Percentiles rank a stretch among this genome's conserved stretches.
Conservation (phyloP, 2,888 invertebrate genomes). For the Diabrotica balteata region DNA sequence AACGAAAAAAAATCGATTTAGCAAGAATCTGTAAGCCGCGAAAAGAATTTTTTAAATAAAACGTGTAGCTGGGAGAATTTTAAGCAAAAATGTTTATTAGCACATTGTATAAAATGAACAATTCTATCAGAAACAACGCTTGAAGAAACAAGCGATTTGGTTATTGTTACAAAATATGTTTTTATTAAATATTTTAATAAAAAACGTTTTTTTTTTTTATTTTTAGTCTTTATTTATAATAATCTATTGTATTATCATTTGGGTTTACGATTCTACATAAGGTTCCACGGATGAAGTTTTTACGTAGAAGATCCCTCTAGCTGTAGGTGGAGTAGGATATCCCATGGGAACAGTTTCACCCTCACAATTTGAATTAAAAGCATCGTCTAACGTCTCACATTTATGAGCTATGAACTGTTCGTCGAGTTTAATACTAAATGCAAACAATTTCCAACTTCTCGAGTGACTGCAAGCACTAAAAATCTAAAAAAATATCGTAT, state of each 20-base stretch:
- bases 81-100: no score
- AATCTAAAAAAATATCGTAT: constrained; percentile 43
- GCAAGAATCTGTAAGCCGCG: no score
- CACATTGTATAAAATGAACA: no score
- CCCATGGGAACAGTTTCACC: constrained; percentile 44
- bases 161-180: no score
- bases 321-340: constrained; percentile 40
- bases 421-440: constrained; percentile 68
- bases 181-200: no score
- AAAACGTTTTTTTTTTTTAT: no score
- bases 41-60: no score
- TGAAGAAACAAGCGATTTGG: no score
- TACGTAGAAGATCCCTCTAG: constrained; percentile 47
- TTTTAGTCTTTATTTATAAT: no score
- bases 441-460: constrained; percentile 68
- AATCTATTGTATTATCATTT: neutral
- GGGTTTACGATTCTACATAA: constrained; percentile 2
- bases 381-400: constrained; percentile 66
- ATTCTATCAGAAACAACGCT: no score
- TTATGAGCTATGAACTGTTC: constrained; percentile 65
- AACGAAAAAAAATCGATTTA: no score
- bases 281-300: constrained; percentile 34
- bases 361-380: constrained; percentile 49
- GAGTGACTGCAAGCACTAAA: constrained; percentile 75
- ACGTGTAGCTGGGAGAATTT: no score